These are phyloP conservation scores for Drosophila prolongata DNA, from an alignment of 2,888 invertebrate genomes.

Conservation along the genomic window DNA sequence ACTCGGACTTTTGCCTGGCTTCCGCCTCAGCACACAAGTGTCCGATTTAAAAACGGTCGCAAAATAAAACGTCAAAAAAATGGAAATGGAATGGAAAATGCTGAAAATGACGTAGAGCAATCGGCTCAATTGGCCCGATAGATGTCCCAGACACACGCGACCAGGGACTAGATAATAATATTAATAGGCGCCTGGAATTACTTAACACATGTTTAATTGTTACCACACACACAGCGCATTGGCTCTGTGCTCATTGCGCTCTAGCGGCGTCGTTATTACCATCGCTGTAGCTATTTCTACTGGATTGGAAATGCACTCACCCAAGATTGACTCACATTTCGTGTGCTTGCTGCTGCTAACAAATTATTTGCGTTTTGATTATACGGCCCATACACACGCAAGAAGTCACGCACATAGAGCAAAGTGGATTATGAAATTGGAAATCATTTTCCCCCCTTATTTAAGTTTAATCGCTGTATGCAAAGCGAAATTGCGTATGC, in stretches of 20 bases:
- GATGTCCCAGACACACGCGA: conserved; percentile 8
- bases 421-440: conserved; percentile 57
- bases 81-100: conserved; percentile 5
- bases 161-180: conserved; percentile 6
- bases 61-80: conserved; percentile 8
- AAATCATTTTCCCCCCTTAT: conserved; percentile 23
- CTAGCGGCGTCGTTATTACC: conserved; percentile 55
- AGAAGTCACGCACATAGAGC: conserved; percentile 45
- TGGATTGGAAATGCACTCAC: conserved; percentile 73
- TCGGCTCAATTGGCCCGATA: conserved; percentile 10
- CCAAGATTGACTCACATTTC: conserved; percentile 69
- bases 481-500: conserved; percentile 30
- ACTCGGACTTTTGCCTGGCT: conserved; percentile 5
- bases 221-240: conserved; percentile 47
- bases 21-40: conserved; percentile 4
- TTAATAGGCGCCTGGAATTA: conserved; percentile 47
- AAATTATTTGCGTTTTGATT: conserved; percentile 72
- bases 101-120: conserved; percentile 9
- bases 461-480: conserved; percentile 10
- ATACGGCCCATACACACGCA: conserved; percentile 37
- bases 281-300: conserved; percentile 3
- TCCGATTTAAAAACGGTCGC: conserved; percentile 7
- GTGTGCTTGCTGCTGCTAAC: conserved; percentile 58
- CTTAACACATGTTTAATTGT: conserved; percentile 73
- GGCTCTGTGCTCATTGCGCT: conserved; percentile 56